phyloP scores from a whole-genome alignment of 2,797 vertebrate genomes.

The Adrianichthys oophorus region DNA sequence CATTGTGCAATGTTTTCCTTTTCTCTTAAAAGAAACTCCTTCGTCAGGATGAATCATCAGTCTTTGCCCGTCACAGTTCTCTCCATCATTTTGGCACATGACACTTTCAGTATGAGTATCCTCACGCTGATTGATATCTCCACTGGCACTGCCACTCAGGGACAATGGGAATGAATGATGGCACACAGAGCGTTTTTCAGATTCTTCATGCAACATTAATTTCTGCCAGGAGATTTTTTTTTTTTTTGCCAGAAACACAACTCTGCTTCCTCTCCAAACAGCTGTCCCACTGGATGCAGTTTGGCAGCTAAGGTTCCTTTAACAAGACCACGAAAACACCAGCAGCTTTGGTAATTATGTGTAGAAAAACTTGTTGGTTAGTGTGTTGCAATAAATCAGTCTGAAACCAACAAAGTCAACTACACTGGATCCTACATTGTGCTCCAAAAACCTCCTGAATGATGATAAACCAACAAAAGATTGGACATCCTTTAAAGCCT shows the following conservation, averaged over 20 bases:
- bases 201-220: slow-evolving; percentile 61
- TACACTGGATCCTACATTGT: no score
- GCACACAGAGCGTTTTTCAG: slow-evolving; percentile 32
- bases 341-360: slow-evolving; percentile 9
- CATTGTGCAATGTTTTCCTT: slow-evolving; percentile 37
- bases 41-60: slow-evolving; percentile 45
- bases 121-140: slow-evolving; percentile 67
- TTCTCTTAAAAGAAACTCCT: slow-evolving; percentile 30
- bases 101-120: slow-evolving; percentile 54
- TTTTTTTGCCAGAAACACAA: slow-evolving; percentile 30
- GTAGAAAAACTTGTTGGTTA: slow-evolving; percentile 12
- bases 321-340: slow-evolving; percentile 32
- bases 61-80: slow-evolving; percentile 52
- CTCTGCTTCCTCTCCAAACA: slow-evolving; percentile 23
- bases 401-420: neutral
- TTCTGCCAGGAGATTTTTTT: slow-evolving; percentile 25
- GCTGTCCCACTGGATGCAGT: slow-evolving; percentile 25
- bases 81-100: slow-evolving; percentile 44
- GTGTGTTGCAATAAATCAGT: slow-evolving; percentile 20
- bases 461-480: no score
- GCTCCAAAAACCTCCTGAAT: no score
- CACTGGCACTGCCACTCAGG: slow-evolving; percentile 46
- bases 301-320: slow-evolving; percentile 36
- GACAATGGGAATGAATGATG: slow-evolving; percentile 68
- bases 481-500: no score